These are phyloP conservation scores for Meghimatium bilineatum DNA, from an alignment of 2,888 invertebrate species.

Conservation along the genomic window DNA sequence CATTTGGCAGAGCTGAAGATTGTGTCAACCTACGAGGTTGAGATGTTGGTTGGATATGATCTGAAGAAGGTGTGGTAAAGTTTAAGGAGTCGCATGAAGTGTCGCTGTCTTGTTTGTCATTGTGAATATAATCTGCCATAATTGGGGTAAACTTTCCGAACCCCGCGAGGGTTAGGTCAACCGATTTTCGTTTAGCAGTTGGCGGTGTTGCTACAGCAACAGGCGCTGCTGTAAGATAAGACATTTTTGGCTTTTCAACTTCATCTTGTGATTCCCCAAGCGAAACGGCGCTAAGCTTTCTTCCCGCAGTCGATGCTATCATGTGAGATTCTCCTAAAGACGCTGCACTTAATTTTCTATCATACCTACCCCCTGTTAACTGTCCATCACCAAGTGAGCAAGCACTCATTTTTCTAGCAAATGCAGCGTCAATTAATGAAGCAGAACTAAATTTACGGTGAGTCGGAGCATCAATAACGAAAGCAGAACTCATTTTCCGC, in stretches of 20 bases:
- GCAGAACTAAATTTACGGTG: constrained; percentile 40
- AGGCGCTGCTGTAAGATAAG: constrained; percentile 25
- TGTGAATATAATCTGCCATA: constrained; percentile 44
- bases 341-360: constrained; percentile 21
- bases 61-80: constrained; percentile 31
- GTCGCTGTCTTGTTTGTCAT: constrained; percentile 38
- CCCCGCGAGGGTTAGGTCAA: constrained; percentile 19
- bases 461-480: constrained; percentile 32
- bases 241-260: constrained; percentile 27
- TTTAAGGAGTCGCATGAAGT: constrained; percentile 39
- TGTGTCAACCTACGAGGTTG: constrained; percentile 29
- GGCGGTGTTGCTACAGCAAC: constrained; percentile 27
- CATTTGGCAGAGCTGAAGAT: not conserved
- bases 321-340: constrained; percentile 22
- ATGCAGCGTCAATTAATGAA: constrained; percentile 38
- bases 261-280: constrained; percentile 34
- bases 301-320: not conserved
- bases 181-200: constrained; percentile 23
- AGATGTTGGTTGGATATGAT: constrained; percentile 16
- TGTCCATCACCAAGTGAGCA: constrained; percentile 15
- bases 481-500: constrained; percentile 41
- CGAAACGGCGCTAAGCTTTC: constrained; percentile 35
- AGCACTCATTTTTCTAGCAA: constrained; percentile 29
- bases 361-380: not conserved
- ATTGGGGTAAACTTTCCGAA: constrained; percentile 43